phyloP scores from a whole-genome alignment of 2,113 vertebrate species.

The Chelonoidis abingdonii region DNA sequence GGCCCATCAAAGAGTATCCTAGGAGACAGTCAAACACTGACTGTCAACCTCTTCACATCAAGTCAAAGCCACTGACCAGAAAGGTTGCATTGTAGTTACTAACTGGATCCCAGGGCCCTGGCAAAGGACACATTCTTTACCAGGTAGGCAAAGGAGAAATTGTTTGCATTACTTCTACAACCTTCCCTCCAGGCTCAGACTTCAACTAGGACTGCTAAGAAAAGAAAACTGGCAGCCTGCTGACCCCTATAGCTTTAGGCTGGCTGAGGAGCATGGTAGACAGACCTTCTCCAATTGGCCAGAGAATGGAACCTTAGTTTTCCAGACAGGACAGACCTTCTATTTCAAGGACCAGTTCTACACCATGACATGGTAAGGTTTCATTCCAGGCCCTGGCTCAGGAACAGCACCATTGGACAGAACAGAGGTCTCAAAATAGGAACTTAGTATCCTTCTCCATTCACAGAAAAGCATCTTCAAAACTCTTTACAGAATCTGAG shows the following conservation, averaged over 20 bases:
- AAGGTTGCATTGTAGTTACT: background rate
- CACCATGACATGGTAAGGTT: background rate
- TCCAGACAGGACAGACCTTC: accelerated
- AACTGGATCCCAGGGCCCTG: background rate
- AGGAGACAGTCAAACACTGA: background rate
- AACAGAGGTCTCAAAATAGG: background rate
- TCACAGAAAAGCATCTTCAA: accelerated
- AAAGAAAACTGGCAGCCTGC: background rate
- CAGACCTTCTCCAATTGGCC: accelerated
- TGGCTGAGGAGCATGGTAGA: background rate
- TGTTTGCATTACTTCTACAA: no score
- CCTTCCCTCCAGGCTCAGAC: background rate
- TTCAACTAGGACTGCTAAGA: background rate
- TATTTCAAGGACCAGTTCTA: background rate
- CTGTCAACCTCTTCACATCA: background rate
- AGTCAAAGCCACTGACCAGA: background rate
- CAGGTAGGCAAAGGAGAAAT: background rate
- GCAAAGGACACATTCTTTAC: background rate
- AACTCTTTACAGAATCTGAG: background rate
- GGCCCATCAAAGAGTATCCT: background rate
- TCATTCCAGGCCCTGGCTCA: background rate
- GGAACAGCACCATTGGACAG: background rate
- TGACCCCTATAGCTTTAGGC: accelerated
- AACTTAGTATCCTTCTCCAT: accelerated
- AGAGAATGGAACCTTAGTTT: background rate